Percentiles rank a stretch among this genome's conserved stretches.
These are phyloP conservation scores for Stegophylla sp. DNA, from an alignment of 2,888 invertebrate genomes.

Conservation along the genomic window DNA sequence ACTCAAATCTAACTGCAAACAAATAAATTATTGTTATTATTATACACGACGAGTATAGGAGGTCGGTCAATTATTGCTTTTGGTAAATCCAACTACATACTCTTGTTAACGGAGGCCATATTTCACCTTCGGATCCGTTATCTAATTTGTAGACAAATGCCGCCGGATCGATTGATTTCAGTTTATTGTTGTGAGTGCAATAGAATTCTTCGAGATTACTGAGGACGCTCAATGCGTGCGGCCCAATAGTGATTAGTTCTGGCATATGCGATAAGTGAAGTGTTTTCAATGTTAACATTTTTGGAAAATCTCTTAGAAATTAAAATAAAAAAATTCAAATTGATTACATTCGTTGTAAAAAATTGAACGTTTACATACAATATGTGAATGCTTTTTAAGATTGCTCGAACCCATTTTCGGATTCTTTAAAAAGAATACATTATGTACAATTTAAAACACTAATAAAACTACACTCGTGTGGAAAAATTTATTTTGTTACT, in stretches of 20 bases:
- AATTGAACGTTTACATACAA: background rate
- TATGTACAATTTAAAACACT: too few relatives aligned
- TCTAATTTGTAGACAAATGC: slow-evolving; percentile 67
- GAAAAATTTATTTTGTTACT: too few relatives aligned
- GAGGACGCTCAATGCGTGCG: slow-evolving; percentile 69
- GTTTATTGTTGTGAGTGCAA: slow-evolving; percentile 71
- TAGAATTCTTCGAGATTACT: slow-evolving; percentile 67
- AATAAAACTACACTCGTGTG: too few relatives aligned
- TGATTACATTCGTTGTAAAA: background rate
- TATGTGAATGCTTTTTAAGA: background rate
- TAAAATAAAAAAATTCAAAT: background rate
- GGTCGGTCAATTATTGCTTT: too few relatives aligned
- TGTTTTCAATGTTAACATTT: slow-evolving; percentile 70
- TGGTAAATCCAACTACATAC: slow-evolving; percentile 65
- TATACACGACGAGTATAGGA: too few relatives aligned
- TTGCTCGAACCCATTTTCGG: too few relatives aligned
- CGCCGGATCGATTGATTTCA: slow-evolving; percentile 70
- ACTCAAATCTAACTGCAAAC: slow-evolving; percentile 73
- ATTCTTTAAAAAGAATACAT: too few relatives aligned
- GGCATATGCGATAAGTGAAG: slow-evolving; percentile 76
- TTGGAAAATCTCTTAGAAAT: slow-evolving; percentile 66
- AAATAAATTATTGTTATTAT: slow-evolving; percentile 8
- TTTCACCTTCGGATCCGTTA: slow-evolving; percentile 66
- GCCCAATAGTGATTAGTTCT: slow-evolving; percentile 69
- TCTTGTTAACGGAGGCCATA: slow-evolving; percentile 74